Evolutionary conservation across 2,888 invertebrate species (phyloP).

Genomic region (Meliscaeva auricollis): DNA sequence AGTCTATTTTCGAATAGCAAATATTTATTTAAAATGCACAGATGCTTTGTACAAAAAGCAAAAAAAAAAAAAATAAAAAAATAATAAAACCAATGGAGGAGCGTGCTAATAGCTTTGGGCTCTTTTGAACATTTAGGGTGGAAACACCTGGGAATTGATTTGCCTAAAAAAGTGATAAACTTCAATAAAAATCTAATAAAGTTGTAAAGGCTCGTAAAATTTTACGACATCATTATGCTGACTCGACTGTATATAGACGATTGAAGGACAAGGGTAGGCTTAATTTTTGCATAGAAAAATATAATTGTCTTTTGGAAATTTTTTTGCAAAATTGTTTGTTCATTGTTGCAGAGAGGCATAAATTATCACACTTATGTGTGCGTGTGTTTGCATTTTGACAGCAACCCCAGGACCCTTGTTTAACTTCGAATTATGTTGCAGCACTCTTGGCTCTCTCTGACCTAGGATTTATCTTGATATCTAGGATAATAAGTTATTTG

Average conservation of each 20-base stretch:
- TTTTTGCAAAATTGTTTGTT: constrained; percentile 42
- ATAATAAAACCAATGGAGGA: neutral
- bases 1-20: constrained; percentile 51
- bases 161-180: constrained; percentile 37
- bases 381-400: neutral
- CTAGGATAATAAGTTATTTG: constrained; percentile 39
- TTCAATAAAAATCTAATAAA: constrained; percentile 26
- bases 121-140: constrained; percentile 2
- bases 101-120: constrained; percentile 21
- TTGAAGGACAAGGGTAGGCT: neutral
- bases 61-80: neutral
- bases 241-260: neutral
- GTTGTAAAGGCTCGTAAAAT: constrained; percentile 50
- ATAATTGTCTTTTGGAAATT: constrained; percentile 46
- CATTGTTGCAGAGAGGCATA: constrained; percentile 26
- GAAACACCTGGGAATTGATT: constrained; percentile 61
- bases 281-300: constrained; percentile 36
- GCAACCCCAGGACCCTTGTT: constrained; percentile 28
- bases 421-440: constrained; percentile 18
- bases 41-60: constrained; percentile 5
- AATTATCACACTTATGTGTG: constrained; percentile 9
- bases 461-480: neutral
- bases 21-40: constrained; percentile 47
- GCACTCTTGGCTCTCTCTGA: constrained; percentile 7
- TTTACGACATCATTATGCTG: constrained; percentile 65